Evolutionary conservation across 1,140 invertebrate species (phyloP), one percentile per base, ranked within the genome.

Genomic region (Triops longicaudatus): DNA sequence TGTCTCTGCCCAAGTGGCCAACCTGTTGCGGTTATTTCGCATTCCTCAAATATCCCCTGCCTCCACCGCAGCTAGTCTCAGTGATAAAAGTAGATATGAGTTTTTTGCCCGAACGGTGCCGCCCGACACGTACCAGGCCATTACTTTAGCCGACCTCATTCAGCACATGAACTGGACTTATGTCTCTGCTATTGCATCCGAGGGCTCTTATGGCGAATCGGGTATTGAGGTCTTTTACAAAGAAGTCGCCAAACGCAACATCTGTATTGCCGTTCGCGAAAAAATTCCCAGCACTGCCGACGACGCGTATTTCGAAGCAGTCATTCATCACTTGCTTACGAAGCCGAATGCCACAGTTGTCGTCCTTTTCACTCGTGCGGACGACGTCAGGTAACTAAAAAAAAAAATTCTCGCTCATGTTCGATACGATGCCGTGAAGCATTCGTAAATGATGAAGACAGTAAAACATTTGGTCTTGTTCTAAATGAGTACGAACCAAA

Each of bases 221-320:
- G 85, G 85, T 3, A 84, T 84, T 50, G 89, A 89, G 80, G 89
- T 90, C 6, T 91, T 93, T 80, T 89, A 90, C 73, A 86, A 87
- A 72, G 89, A 88, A 80, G 91, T 90, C 0, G 86, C 84, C 1
- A 87, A 88, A 26, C 81, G 90, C 1, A 89, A 91, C 79, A 91
- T 93, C 22, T 93, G 92, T 82, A 91, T 93, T 73, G 91, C 91
- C 0, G 87, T 88, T 0, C 87, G 89, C 1, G 89, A 91, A 78
- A 91, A 92, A 82, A 88, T 91, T 1, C 88, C 90, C 0, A 87
- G 87, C 78, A 86, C 88, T 0, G 88, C 89, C 0, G 87, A 88
- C 79, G 85, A 88, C 12, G 85, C 84, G 7, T 83, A 86, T 10
- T 90, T 89, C 78, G 89, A 91, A 79, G 84, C 83, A 74, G 89